phyloP scores from a whole-genome alignment of 2,113 vertebrate species.

The Micromys minutus region DNA sequence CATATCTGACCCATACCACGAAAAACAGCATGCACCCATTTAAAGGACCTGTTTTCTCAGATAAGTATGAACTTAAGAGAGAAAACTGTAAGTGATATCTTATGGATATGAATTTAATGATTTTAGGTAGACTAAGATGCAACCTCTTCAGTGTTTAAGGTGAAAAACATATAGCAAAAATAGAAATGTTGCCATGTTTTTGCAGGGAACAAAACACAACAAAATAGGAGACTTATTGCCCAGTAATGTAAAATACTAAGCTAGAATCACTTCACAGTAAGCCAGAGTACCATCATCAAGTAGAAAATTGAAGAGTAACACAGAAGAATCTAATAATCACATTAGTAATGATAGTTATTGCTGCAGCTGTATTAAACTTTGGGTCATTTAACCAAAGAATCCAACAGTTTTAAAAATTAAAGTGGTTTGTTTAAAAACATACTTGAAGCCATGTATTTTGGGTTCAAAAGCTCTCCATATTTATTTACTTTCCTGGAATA shows the following conservation, averaged over 20 bases:
- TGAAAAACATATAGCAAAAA: neutral
- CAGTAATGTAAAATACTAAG: neutral
- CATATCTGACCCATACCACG: neutral
- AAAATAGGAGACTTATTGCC: neutral
- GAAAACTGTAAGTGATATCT: neutral
- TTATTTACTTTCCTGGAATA: neutral
- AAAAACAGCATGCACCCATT: neutral
- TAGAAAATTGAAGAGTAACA: neutral
- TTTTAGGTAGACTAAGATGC: neutral
- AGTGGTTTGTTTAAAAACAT: neutral
- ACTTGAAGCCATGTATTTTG: slow-evolving; percentile 17
- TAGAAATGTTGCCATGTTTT: neutral
- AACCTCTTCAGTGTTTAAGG: neutral
- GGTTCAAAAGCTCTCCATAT: neutral
- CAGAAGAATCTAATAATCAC: neutral
- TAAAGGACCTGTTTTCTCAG: neutral
- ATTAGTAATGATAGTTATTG: neutral
- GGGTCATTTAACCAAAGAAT: neutral
- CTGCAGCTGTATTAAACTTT: neutral
- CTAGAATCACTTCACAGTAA: neutral
- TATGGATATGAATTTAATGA: neutral
- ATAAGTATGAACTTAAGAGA: neutral
- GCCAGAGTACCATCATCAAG: neutral
- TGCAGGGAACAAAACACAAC: neutral
- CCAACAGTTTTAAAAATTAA: slow-evolving; percentile 6